Evolutionary conservation across 2,797 vertebrate genomes (phyloP).

Genomic region (Syndactyla subalaris): DNA sequence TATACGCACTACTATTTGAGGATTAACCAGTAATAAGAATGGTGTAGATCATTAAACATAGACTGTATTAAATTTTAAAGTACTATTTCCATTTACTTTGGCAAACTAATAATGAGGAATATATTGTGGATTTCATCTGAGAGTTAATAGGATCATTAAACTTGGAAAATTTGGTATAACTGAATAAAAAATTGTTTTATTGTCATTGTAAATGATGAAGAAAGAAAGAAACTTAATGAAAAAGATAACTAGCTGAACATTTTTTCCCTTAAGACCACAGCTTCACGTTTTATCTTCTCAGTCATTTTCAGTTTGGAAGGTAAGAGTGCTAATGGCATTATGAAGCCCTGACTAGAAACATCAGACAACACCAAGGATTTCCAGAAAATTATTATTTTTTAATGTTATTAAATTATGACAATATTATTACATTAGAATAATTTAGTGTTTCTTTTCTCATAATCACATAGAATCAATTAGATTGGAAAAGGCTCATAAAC

Average conservation of each 20-base stretch:
- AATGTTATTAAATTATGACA: background rate
- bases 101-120: conserved; percentile 37
- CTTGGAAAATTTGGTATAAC: background rate
- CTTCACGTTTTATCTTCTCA: background rate
- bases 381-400: background rate
- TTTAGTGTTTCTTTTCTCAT: background rate
- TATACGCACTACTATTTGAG: background rate
- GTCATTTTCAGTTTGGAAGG: background rate
- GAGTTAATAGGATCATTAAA: conserved; percentile 38
- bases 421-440: background rate
- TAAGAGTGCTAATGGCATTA: background rate
- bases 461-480: background rate
- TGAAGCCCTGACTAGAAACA: background rate
- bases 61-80: conserved; percentile 32
- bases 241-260: background rate
- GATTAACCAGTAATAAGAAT: conserved; percentile 28
- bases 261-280: background rate
- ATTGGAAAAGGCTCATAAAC: background rate
- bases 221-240: conserved; percentile 25
- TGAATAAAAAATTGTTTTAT: conserved; percentile 44
- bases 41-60: conserved; percentile 1
- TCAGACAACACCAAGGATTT: background rate
- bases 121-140: conserved; percentile 26
- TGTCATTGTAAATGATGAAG: conserved; percentile 30
- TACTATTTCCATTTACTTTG: conserved; percentile 49